Percentiles rank a stretch among this genome's conserved stretches.
Conservation (phyloP, 1,140 invertebrate genomes). For the Tachypleus tridentatus region DNA sequence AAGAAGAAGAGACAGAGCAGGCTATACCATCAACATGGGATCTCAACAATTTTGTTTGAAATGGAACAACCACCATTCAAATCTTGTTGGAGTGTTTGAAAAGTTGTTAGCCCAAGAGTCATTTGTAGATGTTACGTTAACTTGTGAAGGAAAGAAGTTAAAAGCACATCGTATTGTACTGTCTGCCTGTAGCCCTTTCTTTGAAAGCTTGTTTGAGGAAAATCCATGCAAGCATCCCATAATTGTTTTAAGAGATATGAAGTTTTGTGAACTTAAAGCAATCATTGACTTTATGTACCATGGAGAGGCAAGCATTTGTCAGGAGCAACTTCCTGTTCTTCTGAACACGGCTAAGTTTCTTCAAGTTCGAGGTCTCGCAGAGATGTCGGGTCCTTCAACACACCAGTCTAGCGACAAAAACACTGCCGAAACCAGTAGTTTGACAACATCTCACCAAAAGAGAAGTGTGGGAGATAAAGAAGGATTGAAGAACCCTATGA, state of each 20-base stretch:
- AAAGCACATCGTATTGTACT: slow-evolving; percentile 89
- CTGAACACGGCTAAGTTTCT: slow-evolving; percentile 79
- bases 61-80: slow-evolving; percentile 89
- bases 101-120: slow-evolving; percentile 75
- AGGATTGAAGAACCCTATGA: no score
- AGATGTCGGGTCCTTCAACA: slow-evolving; percentile 28
- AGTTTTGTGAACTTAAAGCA: slow-evolving; percentile 75
- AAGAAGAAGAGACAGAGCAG: no score
- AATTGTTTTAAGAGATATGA: slow-evolving; percentile 81
- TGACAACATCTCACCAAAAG: no score
- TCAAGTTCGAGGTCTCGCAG: slow-evolving; percentile 82
- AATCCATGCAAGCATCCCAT: slow-evolving; percentile 80
- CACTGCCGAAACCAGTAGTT: no score
- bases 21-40: no score
- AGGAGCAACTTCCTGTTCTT: slow-evolving; percentile 74
- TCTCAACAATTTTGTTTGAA: slow-evolving; percentile 77
- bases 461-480: no score
- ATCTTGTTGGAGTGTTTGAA: slow-evolving; percentile 80
- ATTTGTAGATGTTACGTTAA: slow-evolving; percentile 82
- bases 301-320: slow-evolving; percentile 83
- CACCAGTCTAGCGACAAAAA: no score
- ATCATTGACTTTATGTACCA: slow-evolving; percentile 92
- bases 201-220: slow-evolving; percentile 79
- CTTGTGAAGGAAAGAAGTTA: slow-evolving; percentile 76
- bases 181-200: slow-evolving; percentile 88